Conservation (phyloP, 2,113 vertebrate species). For the Vidua macroura region DNA sequence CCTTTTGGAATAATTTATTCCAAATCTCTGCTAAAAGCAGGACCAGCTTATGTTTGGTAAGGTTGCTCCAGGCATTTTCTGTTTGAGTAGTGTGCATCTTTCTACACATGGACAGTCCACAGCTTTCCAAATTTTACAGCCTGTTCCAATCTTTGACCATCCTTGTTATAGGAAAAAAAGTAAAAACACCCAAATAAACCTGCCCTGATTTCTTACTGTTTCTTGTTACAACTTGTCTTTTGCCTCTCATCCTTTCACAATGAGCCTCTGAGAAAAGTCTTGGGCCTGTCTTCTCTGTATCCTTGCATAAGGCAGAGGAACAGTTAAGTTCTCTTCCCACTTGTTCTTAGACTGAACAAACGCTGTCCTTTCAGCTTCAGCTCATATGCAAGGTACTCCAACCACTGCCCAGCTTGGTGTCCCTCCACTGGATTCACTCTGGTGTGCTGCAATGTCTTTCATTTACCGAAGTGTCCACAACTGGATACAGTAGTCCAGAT, state of each 20-base stretch:
- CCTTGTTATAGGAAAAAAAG: not conserved
- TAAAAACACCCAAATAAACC: not conserved
- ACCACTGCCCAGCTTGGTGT: not conserved
- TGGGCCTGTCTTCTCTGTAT: not conserved
- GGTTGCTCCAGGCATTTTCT: not conserved
- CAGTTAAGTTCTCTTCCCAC: not conserved
- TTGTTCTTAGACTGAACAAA: not conserved
- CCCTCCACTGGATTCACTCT: not conserved
- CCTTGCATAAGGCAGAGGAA: not conserved
- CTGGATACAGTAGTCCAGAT: not conserved
- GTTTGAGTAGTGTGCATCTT: not conserved
- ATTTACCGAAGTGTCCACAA: not conserved
- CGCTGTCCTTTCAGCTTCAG: not conserved
- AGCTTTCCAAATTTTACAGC: not conserved
- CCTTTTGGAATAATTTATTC: not conserved
- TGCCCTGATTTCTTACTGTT: not conserved
- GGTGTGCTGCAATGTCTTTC: not conserved
- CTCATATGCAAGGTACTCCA: rapidly evolving
- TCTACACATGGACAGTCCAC: not conserved
- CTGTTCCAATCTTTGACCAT: not conserved
- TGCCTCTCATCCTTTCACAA: not conserved
- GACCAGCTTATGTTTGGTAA: not conserved
- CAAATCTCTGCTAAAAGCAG: not conserved
- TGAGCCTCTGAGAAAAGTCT: not conserved
- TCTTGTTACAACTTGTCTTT: not conserved